Conservation (phyloP, 35 echinoderm and acorn worm species). For the Amphiura filiformis region DNA sequence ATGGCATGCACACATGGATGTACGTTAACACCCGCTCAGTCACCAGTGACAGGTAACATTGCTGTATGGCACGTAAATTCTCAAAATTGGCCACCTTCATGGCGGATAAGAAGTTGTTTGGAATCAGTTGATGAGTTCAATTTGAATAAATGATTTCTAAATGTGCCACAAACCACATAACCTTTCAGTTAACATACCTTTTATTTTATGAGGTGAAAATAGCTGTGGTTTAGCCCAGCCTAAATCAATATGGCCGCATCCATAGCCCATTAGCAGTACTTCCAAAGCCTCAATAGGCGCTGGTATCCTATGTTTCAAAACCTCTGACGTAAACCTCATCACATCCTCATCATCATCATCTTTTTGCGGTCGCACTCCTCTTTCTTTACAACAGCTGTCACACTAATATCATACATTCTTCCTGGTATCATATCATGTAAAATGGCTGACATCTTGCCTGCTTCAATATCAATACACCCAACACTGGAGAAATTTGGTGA, state of each 20-base stretch:
- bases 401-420: slow-evolving; percentile 34
- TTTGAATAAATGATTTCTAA: too few relatives aligned
- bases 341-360: not conserved
- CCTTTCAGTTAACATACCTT: slow-evolving; percentile 38
- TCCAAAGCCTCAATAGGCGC: slow-evolving; percentile 11
- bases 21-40: too few relatives aligned
- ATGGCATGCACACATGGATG: too few relatives aligned
- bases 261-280: slow-evolving; percentile 36
- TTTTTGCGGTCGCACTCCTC: slow-evolving; percentile 1
- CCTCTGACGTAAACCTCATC: slow-evolving; percentile 41
- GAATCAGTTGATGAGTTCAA: too few relatives aligned
- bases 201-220: not conserved
- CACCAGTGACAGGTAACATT: too few relatives aligned
- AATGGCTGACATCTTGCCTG: not conserved
- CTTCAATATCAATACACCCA: not conserved
- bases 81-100: too few relatives aligned
- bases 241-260: slow-evolving; percentile 32
- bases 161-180: too few relatives aligned
- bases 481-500: not conserved
- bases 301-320: slow-evolving; percentile 30
- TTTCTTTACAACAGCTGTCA: slow-evolving; percentile 33
- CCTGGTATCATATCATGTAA: slow-evolving; percentile 12
- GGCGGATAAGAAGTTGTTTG: too few relatives aligned
- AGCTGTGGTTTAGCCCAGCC: slow-evolving; percentile 46
- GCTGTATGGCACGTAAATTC: too few relatives aligned